Conservation (phyloP, 2,113 vertebrate genomes). For the Trichechus manatus region DNA sequence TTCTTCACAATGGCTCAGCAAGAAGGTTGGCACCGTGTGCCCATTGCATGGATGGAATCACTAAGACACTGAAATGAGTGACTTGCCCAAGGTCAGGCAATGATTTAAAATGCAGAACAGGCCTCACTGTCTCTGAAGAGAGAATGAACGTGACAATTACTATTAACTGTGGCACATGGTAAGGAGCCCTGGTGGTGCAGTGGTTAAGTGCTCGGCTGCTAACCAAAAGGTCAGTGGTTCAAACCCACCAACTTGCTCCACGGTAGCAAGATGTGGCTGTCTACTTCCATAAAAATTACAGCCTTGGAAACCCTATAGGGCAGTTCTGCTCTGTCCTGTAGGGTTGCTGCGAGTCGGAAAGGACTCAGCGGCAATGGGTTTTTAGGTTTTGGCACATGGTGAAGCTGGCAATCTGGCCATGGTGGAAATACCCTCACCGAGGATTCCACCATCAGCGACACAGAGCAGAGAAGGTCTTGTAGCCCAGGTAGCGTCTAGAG, state of each 20-base stretch:
- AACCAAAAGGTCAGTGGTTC: not conserved
- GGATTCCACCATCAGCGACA: not conserved
- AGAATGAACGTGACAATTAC: not conserved
- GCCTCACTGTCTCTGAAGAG: not conserved
- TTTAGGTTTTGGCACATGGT: not conserved
- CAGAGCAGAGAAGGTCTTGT: not conserved
- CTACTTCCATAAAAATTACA: too few relatives aligned
- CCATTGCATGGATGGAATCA: not conserved
- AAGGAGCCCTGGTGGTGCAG: not conserved
- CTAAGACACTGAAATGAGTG: not conserved
- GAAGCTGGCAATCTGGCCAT: conserved; percentile 51
- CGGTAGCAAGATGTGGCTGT: too few relatives aligned
- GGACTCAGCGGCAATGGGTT: not conserved
- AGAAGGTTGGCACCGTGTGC: not conserved
- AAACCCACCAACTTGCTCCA: too few relatives aligned
- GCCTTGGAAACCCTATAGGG: too few relatives aligned
- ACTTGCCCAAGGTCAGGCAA: fast-evolving
- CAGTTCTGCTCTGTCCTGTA: too few relatives aligned
- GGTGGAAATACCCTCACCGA: conserved; percentile 52
- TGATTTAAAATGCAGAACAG: not conserved
- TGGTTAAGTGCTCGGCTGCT: not conserved
- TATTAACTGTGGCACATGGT: not conserved
- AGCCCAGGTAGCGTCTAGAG: conserved; percentile 58
- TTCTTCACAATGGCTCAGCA: not conserved
- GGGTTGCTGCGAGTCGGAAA: too few relatives aligned